A percentile compares a stretch with the other conserved stretches of the same genome.
Evolutionary conservation across 2,797 vertebrate genomes (phyloP).

Genomic region (Microctenopoma lineatum): DNA sequence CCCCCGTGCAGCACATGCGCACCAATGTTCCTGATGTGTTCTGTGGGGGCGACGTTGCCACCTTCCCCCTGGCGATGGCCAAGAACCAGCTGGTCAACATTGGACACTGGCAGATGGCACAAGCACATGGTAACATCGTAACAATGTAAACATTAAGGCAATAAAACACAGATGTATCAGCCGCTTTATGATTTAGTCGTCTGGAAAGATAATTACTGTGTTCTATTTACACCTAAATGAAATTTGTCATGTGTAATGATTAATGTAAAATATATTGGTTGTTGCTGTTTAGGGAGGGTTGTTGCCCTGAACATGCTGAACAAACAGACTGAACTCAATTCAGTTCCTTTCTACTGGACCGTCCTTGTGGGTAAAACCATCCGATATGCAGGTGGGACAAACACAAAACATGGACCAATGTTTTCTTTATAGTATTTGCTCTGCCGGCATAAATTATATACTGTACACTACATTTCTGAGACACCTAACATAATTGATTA

Average conservation of each 20-base stretch:
- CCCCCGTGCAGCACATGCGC: slow-evolving; percentile 81
- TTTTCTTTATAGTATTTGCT: background rate
- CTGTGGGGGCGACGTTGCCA: slow-evolving; percentile 86
- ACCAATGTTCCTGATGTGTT: slow-evolving; percentile 84
- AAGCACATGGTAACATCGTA: slow-evolving; percentile 83
- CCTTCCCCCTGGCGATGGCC: slow-evolving; percentile 85
- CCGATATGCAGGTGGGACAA: slow-evolving; percentile 83
- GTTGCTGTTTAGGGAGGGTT: slow-evolving; percentile 76
- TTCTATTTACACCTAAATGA: no score
- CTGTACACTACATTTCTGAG: background rate
- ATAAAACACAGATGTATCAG: background rate
- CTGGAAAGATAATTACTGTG: background rate
- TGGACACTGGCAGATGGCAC: slow-evolving; percentile 89
- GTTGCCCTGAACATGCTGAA: slow-evolving; percentile 88
- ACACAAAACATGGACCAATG: background rate
- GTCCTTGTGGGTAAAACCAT: slow-evolving; percentile 84
- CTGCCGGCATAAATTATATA: background rate
- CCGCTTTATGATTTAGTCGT: background rate
- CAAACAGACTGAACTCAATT: slow-evolving; percentile 74
- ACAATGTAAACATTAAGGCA: background rate
- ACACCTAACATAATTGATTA: background rate
- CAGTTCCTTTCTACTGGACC: slow-evolving; percentile 91
- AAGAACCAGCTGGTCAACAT: slow-evolving; percentile 76
- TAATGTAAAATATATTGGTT: background rate
- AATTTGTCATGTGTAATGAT: no score